phyloP scores from a whole-genome alignment of 2,797 vertebrate genomes.

The Anguilla pacifica region DNA sequence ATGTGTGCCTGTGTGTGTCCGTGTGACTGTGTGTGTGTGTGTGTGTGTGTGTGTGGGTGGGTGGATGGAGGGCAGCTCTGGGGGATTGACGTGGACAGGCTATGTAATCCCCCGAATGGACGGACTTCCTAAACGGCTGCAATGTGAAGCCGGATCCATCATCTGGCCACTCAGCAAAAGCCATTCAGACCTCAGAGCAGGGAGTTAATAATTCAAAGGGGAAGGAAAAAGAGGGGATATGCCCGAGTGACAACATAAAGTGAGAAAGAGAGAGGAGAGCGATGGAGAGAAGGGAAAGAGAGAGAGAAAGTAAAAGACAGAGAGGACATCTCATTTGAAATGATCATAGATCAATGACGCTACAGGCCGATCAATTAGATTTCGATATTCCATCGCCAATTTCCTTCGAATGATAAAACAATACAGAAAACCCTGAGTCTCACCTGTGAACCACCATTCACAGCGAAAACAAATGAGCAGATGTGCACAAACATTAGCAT shows the following conservation, averaged over 20 bases:
- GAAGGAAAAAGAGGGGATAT: conserved; percentile 58
- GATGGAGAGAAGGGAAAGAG: not conserved
- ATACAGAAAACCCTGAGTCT: not conserved
- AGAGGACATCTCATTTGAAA: not conserved
- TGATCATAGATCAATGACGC: not conserved
- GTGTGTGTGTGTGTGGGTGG: not conserved
- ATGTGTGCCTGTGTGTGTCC: not conserved
- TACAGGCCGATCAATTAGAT: not conserved
- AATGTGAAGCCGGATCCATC: conserved; percentile 67
- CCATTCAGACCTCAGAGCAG: conserved; percentile 69
- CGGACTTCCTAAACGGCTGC: conserved; percentile 66
- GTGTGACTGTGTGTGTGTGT: not conserved
- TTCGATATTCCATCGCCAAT: not conserved
- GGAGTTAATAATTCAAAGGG: conserved; percentile 78
- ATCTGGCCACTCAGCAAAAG: conserved; percentile 75
- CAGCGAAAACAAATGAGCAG: not conserved
- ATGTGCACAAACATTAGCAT: not conserved
- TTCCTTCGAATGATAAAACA: not conserved
- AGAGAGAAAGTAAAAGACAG: not conserved
- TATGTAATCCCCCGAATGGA: conserved; percentile 65
- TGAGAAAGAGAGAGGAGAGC: not conserved
- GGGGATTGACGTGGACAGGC: conserved; percentile 41
- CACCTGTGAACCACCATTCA: not conserved
- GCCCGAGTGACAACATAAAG: conserved; percentile 59
- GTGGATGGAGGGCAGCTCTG: conserved; percentile 1